These are phyloP conservation scores for Cylas formicarius DNA, from an alignment of 1,140 invertebrate species.

Conservation along the genomic window DNA sequence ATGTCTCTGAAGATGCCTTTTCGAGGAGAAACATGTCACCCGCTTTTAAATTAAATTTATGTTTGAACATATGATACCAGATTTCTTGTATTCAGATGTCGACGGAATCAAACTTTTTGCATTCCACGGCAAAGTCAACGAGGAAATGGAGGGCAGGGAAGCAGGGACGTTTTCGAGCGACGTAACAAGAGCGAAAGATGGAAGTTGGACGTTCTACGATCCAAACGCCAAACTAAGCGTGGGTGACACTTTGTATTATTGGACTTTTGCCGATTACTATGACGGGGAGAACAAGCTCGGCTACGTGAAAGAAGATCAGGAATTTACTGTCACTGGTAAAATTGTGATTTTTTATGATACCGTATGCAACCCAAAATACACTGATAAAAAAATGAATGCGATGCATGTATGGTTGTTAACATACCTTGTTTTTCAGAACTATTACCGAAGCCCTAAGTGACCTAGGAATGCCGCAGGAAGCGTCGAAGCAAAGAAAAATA, in stretches of 20 bases:
- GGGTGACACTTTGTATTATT: constrained; percentile 63
- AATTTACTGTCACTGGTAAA: constrained; percentile 44
- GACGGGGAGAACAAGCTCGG: constrained; percentile 47
- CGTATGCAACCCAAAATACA: no score
- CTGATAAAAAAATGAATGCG: no score
- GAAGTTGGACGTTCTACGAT: constrained; percentile 61
- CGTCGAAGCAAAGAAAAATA: no score
- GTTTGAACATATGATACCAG: background rate
- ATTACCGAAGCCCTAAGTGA: constrained; percentile 13
- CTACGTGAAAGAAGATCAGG: constrained; percentile 53
- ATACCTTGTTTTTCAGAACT: constrained; percentile 16
- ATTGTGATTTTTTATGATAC: background rate
- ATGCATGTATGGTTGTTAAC: no score
- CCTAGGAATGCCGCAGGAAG: no score
- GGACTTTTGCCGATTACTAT: constrained; percentile 62
- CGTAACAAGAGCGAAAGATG: constrained; percentile 54
- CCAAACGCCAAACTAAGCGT: constrained; percentile 47
- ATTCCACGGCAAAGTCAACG: constrained; percentile 65
- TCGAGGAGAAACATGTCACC: no score
- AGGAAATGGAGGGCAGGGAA: constrained; percentile 61
- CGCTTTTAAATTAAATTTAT: background rate
- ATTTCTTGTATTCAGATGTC: constrained; percentile 44
- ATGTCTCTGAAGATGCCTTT: background rate
- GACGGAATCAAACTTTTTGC: constrained; percentile 62
- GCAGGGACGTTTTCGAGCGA: constrained; percentile 61